A percentile compares a stretch with the other conserved stretches of the same genome.
phyloP scores from a whole-genome alignment of 1,140 invertebrate species.

The Antheraea pernyi region DNA sequence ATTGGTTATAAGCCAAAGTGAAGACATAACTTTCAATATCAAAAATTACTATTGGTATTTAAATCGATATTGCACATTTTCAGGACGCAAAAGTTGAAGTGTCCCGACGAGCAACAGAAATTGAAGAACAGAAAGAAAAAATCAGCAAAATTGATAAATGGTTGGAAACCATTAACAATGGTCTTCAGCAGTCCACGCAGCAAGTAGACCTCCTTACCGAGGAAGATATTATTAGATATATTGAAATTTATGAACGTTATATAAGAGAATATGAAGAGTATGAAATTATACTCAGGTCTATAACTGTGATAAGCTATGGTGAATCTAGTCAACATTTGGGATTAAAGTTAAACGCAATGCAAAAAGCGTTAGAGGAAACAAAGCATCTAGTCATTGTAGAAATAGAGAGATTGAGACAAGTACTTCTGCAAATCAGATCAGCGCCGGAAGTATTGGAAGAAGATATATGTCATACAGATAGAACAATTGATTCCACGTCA shows the following conservation, averaged over 20 bases:
- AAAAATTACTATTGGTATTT: not conserved
- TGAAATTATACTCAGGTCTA: slow-evolving; percentile 80
- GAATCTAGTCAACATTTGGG: slow-evolving; percentile 79
- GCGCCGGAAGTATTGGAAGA: slow-evolving; percentile 62
- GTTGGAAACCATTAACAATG: slow-evolving; percentile 65
- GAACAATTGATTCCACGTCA: slow-evolving; percentile 81
- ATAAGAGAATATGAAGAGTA: slow-evolving; percentile 80
- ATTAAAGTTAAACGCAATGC: slow-evolving; percentile 79
- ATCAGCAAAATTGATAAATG: slow-evolving; percentile 63
- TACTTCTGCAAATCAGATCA: slow-evolving; percentile 59
- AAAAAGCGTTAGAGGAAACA: slow-evolving; percentile 79
- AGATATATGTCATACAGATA: slow-evolving; percentile 78
- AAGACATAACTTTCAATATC: no score
- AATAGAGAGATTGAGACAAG: slow-evolving; percentile 78
- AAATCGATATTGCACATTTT: slow-evolving; percentile 28
- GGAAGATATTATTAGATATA: slow-evolving; percentile 70
- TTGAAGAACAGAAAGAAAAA: slow-evolving; percentile 64
- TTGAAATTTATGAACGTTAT: slow-evolving; percentile 72
- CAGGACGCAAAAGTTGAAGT: slow-evolving; percentile 64
- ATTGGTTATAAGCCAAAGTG: no score
- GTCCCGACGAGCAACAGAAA: slow-evolving; percentile 48
- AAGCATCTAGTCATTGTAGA: slow-evolving; percentile 79
- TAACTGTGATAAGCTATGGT: slow-evolving; percentile 79
- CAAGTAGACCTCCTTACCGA: slow-evolving; percentile 57
- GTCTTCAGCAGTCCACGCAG: slow-evolving; percentile 57